Percentiles rank a stretch among this genome's conserved stretches.
These are phyloP conservation scores for Sinonovacula constricta DNA, from an alignment of 1,140 invertebrate genomes.

Conservation along the genomic window DNA sequence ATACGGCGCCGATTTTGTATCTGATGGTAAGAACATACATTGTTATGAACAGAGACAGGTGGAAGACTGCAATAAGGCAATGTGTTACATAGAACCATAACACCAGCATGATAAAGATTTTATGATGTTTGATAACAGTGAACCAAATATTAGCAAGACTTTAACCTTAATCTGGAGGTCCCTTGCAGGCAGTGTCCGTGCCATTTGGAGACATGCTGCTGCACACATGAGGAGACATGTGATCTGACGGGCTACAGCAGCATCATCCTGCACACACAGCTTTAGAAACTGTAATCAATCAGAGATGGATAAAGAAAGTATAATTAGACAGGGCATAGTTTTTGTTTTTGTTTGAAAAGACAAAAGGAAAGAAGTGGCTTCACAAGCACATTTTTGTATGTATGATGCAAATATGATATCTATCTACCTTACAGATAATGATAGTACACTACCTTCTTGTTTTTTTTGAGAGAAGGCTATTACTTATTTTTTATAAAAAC, in stretches of 20 bases:
- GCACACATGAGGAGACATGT: slow-evolving; percentile 73
- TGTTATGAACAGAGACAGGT: too few relatives aligned
- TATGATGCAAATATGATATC: background rate
- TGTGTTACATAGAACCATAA: too few relatives aligned
- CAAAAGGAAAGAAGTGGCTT: background rate
- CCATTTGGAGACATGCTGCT: slow-evolving; percentile 69
- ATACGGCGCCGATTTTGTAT: too few relatives aligned
- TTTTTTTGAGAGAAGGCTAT: too few relatives aligned
- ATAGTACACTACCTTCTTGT: too few relatives aligned
- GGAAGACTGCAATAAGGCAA: too few relatives aligned
- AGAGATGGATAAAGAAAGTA: background rate
- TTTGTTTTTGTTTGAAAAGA: background rate
- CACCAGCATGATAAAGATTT: too few relatives aligned
- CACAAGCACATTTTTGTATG: background rate
- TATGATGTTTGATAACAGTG: too few relatives aligned
- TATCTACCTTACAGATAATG: background rate
- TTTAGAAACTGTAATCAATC: slow-evolving; percentile 59
- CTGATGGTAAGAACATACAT: too few relatives aligned
- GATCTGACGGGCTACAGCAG: slow-evolving; percentile 60
- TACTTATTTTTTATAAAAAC: too few relatives aligned
- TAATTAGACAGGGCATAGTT: background rate
- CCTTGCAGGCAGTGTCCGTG: slow-evolving; percentile 50
- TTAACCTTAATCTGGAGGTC: too few relatives aligned
- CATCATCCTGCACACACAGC: slow-evolving; percentile 57
- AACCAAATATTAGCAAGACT: too few relatives aligned